Base-by-base conservation (phyloP, 2,888 invertebrate genomes). In the Ryuthela nishihirai region DNA sequence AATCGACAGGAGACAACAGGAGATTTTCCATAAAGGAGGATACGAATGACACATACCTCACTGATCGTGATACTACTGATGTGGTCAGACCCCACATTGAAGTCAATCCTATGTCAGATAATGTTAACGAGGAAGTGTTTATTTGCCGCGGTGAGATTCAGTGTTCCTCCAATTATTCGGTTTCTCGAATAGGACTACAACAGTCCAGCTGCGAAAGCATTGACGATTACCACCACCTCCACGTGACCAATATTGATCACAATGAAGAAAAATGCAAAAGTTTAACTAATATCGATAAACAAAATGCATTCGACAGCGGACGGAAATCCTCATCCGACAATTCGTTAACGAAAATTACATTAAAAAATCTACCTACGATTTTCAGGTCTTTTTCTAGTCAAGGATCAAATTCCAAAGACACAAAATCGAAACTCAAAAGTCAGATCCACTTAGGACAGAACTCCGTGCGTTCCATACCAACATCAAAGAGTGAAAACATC, bases 251-350 rank as follows among this genome's bases (percentile, higher is more conserved):
- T 32, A 53, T 48, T 17, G 21, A 34, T 29, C 24, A 35, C 21
- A 24, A 20, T 25, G 43, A 42, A 15, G 10, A n/a, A 32, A 60
- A 54, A 38, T 49, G 49, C 12, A 26, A 41, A 54, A 60, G 60
- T 36, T 38, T 54, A 29, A 41, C 53, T n/a, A 40, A 60, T 36
- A 60, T 60, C 4, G 53, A 41, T 12, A 5, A 21, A 12, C 43
- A 50, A 39, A 20, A 42, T 12, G 21, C n/a, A 24, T 18, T 34
- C 23, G 45, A 41, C 24, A 36, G 24, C n/a, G 34, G 39, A 15
- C 49, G 62, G 23, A 65, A 65, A 47, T 54, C 61, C 15, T 54
- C 54, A 1, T 65, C 65, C 4, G 65, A 65, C 24, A 63, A 63
- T 32, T 56, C 63, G 10, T 43, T 65, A 12, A 50, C 43, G 21